These are phyloP conservation scores for Dallia pectoralis DNA, from an alignment of 2,797 vertebrate species.

Conservation along the genomic window DNA sequence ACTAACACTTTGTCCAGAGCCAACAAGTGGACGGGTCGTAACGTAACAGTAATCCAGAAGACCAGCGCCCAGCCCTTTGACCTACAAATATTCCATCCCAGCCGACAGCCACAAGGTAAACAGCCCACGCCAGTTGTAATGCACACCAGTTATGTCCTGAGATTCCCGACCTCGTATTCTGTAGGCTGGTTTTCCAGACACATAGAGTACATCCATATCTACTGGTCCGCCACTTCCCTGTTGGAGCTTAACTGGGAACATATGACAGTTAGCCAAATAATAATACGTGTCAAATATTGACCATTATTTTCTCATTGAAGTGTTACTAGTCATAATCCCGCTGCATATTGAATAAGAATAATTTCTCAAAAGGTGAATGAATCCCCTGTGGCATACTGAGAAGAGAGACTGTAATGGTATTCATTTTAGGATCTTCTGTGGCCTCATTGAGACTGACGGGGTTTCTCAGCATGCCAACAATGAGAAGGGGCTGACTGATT, in stretches of 20 bases:
- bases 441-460: constrained; percentile 53
- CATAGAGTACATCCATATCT: background rate
- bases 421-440: constrained; percentile 52
- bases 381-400: constrained; percentile 14
- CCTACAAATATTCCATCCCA: constrained; percentile 96
- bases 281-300: background rate
- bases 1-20: constrained; percentile 96
- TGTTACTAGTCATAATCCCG: background rate
- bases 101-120: constrained; percentile 89
- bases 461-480: constrained; percentile 34
- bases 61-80: constrained; percentile 99
- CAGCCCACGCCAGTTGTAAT: background rate
- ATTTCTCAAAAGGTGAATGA: constrained; percentile 25
- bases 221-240: background rate
- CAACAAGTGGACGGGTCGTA: constrained; percentile 96
- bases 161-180: background rate
- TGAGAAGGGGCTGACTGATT: constrained; percentile 50
- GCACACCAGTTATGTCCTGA: too few species aligned
- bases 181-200: too few species aligned
- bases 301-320: background rate
- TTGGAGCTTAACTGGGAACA: background rate
- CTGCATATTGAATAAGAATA: constrained; percentile 15
- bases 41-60: constrained; percentile 98
- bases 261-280: background rate
- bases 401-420: constrained; percentile 38